Base-by-base conservation (phyloP, 2,113 vertebrate genomes). In the Podarcis raffonei region DNA sequence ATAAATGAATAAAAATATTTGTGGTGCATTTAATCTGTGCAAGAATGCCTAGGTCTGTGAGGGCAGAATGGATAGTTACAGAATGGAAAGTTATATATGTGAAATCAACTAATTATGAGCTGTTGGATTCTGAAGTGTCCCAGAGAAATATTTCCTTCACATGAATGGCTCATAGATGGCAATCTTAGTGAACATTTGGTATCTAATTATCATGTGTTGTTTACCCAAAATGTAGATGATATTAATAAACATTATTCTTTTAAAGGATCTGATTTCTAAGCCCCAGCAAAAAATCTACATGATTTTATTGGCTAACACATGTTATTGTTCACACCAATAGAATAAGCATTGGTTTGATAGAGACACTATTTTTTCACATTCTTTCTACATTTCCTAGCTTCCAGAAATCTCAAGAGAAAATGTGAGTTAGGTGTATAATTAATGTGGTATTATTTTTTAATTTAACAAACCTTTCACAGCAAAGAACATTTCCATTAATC, bases 401-500 rank as follows among this genome's bases (percentile, higher is more conserved):
- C 90, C 81, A 72, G 69, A 95, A 94, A 90, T 93, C 92, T 91
- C 85, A 91, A 92, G 90, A 92, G 90, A 92, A 95, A 94, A 77
- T 85, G 88, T 87, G 93, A 90, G 90, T 89, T 95, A 91, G 94
- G 93, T 96, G 95, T 95, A 95, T 95, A 97, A 97, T 97, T 97
- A 96, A 94, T 92, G 88, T 32, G 15, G 90, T 90, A 92, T 92
- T 96, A 95, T 86, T 93, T 91, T 96, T 90, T 92, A 30, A 91
- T 93, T 96, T 93, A 91, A 91, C 53, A 62, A 93, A 94, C 94
- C 85, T 94, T 94, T 95, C 94, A 92, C 8, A 89, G 71, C 71
- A 93, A 95, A 96, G 95, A 95, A 96, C 96, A 95, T 96, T 97
- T 97, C 94, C 92, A 97, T 97, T 97, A 97, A 96, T 97, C 96